These are phyloP conservation scores for Nerophis ophidion DNA, from an alignment of 2,113 vertebrate species.

Conservation along the genomic window DNA sequence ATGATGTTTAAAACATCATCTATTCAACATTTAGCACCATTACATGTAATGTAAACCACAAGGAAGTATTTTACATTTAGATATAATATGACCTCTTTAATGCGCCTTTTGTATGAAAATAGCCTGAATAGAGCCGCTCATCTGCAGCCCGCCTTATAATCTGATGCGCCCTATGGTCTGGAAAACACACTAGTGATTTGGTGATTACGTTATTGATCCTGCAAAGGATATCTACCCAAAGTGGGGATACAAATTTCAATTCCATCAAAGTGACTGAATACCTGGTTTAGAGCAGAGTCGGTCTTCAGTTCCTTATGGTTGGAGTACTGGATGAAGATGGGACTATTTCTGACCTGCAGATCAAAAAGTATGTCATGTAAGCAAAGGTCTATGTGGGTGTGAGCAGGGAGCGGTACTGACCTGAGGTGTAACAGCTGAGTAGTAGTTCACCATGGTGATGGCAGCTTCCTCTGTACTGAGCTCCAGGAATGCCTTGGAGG, in stretches of 20 bases:
- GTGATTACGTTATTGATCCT: no score
- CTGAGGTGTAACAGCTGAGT: conserved; percentile 92
- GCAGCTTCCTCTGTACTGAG: conserved; percentile 95
- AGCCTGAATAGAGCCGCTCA: no score
- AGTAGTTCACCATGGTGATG: conserved; percentile 97
- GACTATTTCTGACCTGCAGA: conserved; percentile 90
- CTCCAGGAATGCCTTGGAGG: conserved; percentile 89
- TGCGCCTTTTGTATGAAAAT: no score
- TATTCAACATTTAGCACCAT: no score
- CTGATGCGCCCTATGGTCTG: no score
- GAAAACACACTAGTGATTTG: no score
- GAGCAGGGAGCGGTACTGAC: conserved; percentile 78
- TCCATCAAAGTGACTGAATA: conserved; percentile 14
- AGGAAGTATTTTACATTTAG: no score
- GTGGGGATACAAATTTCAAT: neutral
- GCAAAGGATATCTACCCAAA: no score
- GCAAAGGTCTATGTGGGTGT: neutral
- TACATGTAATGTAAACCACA: no score
- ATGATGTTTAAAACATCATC: no score
- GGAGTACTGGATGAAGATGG: conserved; percentile 97
- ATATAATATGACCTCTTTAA: no score
- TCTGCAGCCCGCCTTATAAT: no score
- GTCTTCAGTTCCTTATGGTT: conserved; percentile 99
- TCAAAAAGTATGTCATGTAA: conserved; percentile 1
- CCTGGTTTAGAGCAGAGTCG: conserved; percentile 89